Evolutionary conservation across 2,113 vertebrate species (phyloP), one percentile per base, ranked within the genome.

Genomic region (Serinus canaria): DNA sequence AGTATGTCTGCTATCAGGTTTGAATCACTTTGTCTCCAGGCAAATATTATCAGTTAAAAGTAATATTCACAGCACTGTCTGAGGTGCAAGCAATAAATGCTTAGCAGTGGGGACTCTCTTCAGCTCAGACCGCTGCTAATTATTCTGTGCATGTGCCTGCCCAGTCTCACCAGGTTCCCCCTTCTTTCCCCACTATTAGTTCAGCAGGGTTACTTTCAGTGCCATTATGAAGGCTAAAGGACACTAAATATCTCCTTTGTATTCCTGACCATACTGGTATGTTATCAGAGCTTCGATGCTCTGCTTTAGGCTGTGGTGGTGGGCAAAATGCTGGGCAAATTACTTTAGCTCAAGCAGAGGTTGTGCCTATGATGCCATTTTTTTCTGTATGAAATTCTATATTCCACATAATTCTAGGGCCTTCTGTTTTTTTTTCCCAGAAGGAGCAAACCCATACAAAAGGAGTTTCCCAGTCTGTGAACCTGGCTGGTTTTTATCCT

Each of bases 71-170:
- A 78, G 67, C 72, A 41, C 67, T 69, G 37, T 55, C 62, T 89
- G 68, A 85, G 53, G 60, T n/a, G 70, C 50, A 80, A 84, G 15
- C 31, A 87, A 83, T 82, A 95, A 83, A 62, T 63, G 33, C 86
- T 56, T 77, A 89, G 63, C 91, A 73, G 81, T 73, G 30, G 90
- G 93, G 10, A 25, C 13, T 77, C 74, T 55, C 55, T 64, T 84
- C 90, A 91, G 18, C 37, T 92, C 83, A 69, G 70, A 72, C 21
- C 64, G 85, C 89, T 91, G 28, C 62, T 92, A 92, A 96, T 94
- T 93, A 87, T 78, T 73, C 73, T 64, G 37, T 77, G 23, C 44
- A n/a, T 44, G 37, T 58, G 25, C 31, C 70, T 89, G 80, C 84
- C 80, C 91, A 69, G n/a, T 76, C 88, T 86, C 79, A 85, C 41